These are phyloP conservation scores for Leptodactylus fallax DNA, from an alignment of 2,797 vertebrate species.

Conservation along the genomic window DNA sequence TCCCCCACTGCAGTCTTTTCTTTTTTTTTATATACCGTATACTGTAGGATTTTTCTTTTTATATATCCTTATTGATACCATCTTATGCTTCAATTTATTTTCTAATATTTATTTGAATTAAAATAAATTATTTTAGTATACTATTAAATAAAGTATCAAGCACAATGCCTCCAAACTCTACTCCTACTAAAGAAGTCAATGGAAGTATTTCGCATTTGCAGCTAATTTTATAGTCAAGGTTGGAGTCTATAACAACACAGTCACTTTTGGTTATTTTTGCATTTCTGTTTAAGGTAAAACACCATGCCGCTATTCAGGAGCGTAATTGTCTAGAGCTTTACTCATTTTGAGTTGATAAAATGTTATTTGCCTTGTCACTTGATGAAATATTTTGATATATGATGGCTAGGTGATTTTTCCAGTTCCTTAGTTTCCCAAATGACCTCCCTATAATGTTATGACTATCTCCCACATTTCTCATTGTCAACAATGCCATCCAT, in stretches of 20 bases:
- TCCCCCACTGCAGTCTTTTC: no score
- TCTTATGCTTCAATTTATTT: no score
- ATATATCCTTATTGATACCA: no score
- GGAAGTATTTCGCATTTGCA: no score
- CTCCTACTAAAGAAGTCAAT: no score
- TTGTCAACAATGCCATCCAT: slow-evolving; percentile 1
- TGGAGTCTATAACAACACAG: neutral
- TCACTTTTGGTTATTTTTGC: neutral
- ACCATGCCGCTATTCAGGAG: neutral
- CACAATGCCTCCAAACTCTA: no score
- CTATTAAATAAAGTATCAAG: no score
- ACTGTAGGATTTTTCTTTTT: no score
- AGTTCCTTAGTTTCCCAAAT: slow-evolving; percentile 4
- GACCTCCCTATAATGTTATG: slow-evolving; percentile 7
- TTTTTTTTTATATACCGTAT: no score
- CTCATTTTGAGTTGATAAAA: slow-evolving; percentile 8
- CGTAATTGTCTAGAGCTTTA: neutral
- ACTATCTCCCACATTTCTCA: neutral
- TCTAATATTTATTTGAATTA: no score
- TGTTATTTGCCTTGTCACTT: slow-evolving; percentile 25
- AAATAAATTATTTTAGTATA: no score
- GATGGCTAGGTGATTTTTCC: slow-evolving; percentile 8
- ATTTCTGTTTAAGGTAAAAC: neutral
- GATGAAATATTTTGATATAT: slow-evolving; percentile 38
- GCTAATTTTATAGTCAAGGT: neutral